A percentile compares a stretch with the other conserved stretches of the same genome.
These are phyloP conservation scores for Phocides pigmalion DNA, from an alignment of 1,140 invertebrate genomes.

Conservation along the genomic window DNA sequence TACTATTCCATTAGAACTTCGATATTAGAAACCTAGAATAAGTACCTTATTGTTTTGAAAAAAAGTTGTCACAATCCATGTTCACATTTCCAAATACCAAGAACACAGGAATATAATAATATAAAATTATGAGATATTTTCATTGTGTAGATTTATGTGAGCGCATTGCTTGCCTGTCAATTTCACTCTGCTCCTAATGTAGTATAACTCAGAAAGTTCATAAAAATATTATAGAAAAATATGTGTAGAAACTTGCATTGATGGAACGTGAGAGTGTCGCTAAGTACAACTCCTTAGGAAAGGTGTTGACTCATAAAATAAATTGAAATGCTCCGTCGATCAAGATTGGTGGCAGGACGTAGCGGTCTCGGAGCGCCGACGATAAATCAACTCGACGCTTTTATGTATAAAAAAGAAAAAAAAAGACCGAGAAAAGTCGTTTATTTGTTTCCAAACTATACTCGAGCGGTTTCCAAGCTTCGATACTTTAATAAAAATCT, in stretches of 20 bases:
- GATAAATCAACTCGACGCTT: conserved; percentile 79
- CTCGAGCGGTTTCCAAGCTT: conserved; percentile 60
- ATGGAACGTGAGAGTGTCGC: conserved; percentile 44
- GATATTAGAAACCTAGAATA: too few species aligned
- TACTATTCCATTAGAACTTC: too few species aligned
- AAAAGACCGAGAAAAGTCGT: conserved; percentile 67
- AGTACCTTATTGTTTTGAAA: too few species aligned
- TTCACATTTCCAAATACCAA: too few species aligned
- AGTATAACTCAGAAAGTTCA: too few species aligned
- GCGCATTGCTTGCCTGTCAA: too few species aligned
- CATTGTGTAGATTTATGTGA: too few species aligned
- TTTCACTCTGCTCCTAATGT: too few species aligned
- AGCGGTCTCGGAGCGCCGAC: conserved; percentile 57
- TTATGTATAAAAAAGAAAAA: conserved; percentile 72
- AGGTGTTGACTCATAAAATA: conserved; percentile 79
- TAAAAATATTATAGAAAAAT: neutral
- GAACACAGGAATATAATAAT: too few species aligned
- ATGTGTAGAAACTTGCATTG: conserved; percentile 18
- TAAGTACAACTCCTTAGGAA: conserved; percentile 49
- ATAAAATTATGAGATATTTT: too few species aligned
- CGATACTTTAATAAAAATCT: conserved; percentile 73
- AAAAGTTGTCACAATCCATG: too few species aligned
- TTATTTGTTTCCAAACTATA: conserved; percentile 80
- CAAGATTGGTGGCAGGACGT: conserved; percentile 68
- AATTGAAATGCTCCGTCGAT: conserved; percentile 78